Conservation (phyloP, 2,113 vertebrate species). For the Chitala chitala region DNA sequence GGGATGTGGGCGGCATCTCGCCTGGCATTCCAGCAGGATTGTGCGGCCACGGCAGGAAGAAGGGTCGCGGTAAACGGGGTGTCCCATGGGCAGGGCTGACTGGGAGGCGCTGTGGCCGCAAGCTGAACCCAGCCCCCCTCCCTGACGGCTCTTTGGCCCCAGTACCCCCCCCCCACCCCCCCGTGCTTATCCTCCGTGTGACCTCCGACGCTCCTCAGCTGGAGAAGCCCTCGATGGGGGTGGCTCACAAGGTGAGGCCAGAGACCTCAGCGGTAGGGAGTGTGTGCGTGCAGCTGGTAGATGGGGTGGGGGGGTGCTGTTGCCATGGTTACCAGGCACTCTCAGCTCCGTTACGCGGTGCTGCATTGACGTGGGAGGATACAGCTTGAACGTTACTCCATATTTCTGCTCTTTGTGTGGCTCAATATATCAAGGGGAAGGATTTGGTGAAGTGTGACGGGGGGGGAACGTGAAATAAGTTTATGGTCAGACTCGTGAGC, state of each 20-base stretch:
- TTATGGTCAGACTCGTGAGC: background rate
- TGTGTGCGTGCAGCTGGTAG: background rate
- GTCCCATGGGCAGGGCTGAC: background rate
- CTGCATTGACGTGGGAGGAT: constrained; percentile 16
- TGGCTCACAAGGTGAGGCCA: background rate
- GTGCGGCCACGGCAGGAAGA: background rate
- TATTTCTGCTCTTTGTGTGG: constrained; percentile 21
- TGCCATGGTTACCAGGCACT: constrained; percentile 9
- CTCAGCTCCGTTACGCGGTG: background rate
- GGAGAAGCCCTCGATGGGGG: constrained; percentile 1
- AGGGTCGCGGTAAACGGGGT: background rate
- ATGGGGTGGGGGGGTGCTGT: background rate
- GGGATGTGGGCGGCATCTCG: background rate
- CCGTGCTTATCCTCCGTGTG: background rate
- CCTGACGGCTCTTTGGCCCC: no score
- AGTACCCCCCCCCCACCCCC: background rate
- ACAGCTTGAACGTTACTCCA: constrained; percentile 9
- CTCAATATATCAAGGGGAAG: background rate
- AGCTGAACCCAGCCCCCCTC: background rate
- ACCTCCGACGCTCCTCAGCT: constrained; percentile 11
- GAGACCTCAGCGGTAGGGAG: background rate
- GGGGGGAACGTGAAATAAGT: background rate
- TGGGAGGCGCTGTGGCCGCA: background rate
- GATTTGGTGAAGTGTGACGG: background rate
- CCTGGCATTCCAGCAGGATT: background rate